phyloP scores from a whole-genome alignment of 2,113 vertebrate species.

The Pteruthius melanotis region DNA sequence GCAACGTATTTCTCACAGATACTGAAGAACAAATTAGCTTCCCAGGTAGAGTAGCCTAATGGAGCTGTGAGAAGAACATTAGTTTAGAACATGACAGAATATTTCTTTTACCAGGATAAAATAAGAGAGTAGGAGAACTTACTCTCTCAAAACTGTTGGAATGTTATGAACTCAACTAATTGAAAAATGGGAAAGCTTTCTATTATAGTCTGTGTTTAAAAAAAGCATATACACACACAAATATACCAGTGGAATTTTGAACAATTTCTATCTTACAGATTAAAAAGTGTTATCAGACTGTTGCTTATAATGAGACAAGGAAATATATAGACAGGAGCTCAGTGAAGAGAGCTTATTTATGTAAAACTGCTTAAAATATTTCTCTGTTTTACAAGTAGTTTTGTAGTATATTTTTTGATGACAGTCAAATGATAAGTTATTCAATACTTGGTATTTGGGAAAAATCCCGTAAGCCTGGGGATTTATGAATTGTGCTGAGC shows the following conservation, averaged over 20 bases:
- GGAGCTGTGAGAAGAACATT: neutral
- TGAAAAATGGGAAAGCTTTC: neutral
- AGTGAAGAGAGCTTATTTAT: neutral
- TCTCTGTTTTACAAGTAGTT: neutral
- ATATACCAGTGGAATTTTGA: neutral
- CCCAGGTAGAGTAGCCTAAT: neutral
- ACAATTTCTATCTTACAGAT: neutral
- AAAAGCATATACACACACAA: neutral
- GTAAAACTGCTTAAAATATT: neutral
- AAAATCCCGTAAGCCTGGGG: neutral
- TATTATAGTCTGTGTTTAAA: neutral
- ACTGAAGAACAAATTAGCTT: neutral
- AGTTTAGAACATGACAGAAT: neutral
- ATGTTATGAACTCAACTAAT: neutral
- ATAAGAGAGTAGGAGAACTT: neutral
- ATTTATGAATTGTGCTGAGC: neutral
- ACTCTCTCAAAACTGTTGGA: neutral
- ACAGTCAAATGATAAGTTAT: no score
- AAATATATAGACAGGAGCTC: neutral
- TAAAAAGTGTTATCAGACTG: neutral
- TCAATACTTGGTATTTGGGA: neutral
- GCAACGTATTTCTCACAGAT: neutral
- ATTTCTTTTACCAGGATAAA: neutral
- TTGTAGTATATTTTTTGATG: neutral
- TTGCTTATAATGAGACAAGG: neutral